These are phyloP conservation scores for Andrena camellia DNA, from an alignment of 2,888 invertebrate genomes.

Conservation along the genomic window DNA sequence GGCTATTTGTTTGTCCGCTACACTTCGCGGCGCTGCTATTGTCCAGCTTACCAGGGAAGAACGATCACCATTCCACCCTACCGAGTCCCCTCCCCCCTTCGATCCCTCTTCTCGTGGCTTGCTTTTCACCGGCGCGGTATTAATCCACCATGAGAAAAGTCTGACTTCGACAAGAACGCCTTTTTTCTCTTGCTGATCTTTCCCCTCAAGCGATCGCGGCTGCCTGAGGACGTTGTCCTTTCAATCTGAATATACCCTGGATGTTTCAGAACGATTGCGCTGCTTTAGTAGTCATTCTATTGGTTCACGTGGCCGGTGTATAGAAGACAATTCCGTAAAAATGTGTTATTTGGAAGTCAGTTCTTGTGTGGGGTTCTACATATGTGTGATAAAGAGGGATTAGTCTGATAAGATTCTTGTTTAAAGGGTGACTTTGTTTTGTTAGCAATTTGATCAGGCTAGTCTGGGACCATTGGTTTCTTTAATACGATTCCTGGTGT, in stretches of 20 bases:
- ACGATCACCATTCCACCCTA: conserved; percentile 55
- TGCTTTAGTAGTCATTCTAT: background rate
- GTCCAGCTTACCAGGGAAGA: conserved; percentile 69
- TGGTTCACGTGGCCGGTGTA: background rate
- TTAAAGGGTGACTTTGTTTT: no score
- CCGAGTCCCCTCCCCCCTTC: conserved; percentile 25
- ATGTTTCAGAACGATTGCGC: background rate
- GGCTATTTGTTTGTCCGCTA: conserved; percentile 82
- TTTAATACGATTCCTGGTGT: no score
- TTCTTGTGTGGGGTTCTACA: no score
- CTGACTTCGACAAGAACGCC: background rate
- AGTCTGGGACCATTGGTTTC: no score
- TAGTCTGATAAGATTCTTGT: no score
- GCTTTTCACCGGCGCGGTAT: conserved; percentile 59
- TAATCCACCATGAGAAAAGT: conserved; percentile 58
- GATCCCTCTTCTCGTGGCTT: conserved; percentile 19
- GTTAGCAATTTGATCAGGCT: no score
- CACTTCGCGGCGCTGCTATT: conserved; percentile 78
- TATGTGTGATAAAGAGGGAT: no score
- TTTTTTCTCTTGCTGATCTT: background rate
- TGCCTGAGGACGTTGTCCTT: background rate
- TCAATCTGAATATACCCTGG: background rate
- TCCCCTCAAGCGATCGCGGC: background rate
- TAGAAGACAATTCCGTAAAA: no score
- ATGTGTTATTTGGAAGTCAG: no score